Evolutionary conservation across 1,140 invertebrate species (phyloP).

Genomic region (Leptinotarsa texana): DNA sequence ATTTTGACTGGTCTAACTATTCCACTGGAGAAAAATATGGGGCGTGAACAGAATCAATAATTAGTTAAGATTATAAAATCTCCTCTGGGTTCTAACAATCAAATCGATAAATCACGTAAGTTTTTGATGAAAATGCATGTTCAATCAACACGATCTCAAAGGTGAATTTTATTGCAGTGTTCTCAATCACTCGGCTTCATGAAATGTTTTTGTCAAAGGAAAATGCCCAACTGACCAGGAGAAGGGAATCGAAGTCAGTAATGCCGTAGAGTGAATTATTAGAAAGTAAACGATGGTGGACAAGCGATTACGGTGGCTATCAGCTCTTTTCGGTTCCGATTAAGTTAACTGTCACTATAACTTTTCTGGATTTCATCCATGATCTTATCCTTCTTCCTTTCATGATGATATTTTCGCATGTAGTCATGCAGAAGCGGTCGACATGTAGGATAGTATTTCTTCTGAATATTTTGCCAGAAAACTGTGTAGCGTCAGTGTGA

Average conservation of each 20-base stretch:
- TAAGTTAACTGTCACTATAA: conserved; percentile 41
- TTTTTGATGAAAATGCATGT: not conserved
- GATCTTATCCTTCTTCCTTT: not conserved
- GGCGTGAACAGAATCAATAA: too few species aligned
- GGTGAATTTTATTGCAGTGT: too few species aligned
- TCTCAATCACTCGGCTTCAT: not conserved
- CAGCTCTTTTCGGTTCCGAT: conserved; percentile 46
- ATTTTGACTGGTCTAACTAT: too few species aligned
- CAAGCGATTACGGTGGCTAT: conserved; percentile 49
- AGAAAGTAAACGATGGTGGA: conserved; percentile 46
- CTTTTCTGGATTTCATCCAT: conserved; percentile 26
- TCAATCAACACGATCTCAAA: not conserved
- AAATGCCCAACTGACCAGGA: not conserved
- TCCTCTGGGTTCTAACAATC: too few species aligned
- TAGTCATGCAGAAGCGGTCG: not conserved
- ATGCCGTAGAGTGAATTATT: conserved; percentile 43
- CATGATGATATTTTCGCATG: not conserved
- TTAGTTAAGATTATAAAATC: too few species aligned
- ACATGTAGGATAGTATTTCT: too few species aligned
- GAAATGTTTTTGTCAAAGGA: conserved; percentile 2
- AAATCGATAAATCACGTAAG: not conserved
- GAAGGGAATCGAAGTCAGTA: conserved; percentile 24
- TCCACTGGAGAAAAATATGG: too few species aligned
- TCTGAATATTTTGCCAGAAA: too few species aligned
- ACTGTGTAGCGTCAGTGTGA: too few species aligned